Evolutionary conservation across 1,140 invertebrate genomes (phyloP).

Genomic region (Delia radicum): DNA sequence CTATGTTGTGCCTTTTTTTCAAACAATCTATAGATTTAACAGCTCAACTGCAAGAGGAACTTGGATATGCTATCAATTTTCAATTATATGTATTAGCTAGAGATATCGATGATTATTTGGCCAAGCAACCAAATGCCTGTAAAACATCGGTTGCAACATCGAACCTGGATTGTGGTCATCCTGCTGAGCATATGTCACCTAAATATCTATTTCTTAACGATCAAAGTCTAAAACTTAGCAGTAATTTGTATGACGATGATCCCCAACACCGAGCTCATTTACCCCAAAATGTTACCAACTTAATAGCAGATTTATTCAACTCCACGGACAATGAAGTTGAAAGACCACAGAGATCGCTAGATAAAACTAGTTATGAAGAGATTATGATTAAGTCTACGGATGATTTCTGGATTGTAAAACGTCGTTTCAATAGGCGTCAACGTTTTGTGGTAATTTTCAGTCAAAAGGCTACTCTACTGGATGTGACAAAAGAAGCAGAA

Average conservation of each 20-base stretch:
- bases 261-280: constrained; percentile 32
- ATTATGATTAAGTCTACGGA: constrained; percentile 84
- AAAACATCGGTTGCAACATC: neutral
- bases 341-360: neutral
- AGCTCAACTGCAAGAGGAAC: constrained; percentile 67
- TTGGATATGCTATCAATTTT: constrained; percentile 56
- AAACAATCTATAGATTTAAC: constrained; percentile 59
- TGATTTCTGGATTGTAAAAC: constrained; percentile 89
- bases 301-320: constrained; percentile 45
- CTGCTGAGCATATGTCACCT: constrained; percentile 20
- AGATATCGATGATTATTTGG: constrained; percentile 58
- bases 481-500: constrained; percentile 86
- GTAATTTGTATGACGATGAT: constrained; percentile 37
- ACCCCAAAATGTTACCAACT: constrained; percentile 45
- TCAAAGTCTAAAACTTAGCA: constrained; percentile 47
- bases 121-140: constrained; percentile 29
- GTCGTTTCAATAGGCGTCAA: constrained; percentile 83
- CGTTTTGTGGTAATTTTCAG: constrained; percentile 90
- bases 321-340: constrained; percentile 13
- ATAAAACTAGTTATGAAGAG: constrained; percentile 60
- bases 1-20: constrained; percentile 75
- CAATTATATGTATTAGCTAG: constrained; percentile 67
- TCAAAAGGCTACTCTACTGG: constrained; percentile 86
- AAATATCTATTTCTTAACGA: constrained; percentile 54
- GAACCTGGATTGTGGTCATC: neutral